Percentiles rank a stretch among this genome's conserved stretches.
These are phyloP conservation scores for Leptinotarsa rubiginosa DNA, from an alignment of 2,888 invertebrate species.

Conservation along the genomic window DNA sequence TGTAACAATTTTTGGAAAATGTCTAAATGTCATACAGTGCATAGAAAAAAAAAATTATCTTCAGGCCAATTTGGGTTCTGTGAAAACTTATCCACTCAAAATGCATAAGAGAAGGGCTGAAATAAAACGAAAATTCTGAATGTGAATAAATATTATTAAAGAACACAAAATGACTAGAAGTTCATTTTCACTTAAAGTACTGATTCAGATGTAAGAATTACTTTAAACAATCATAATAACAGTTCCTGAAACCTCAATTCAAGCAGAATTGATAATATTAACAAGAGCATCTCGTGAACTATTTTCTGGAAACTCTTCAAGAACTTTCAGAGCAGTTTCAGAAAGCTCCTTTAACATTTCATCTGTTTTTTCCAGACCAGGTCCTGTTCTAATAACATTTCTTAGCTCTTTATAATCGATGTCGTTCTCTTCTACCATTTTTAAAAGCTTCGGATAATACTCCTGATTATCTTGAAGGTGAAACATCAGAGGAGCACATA, in stretches of 20 bases:
- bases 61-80: too few species aligned
- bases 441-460: slow-evolving; percentile 75
- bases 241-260: slow-evolving; percentile 13
- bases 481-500: slow-evolving; percentile 85
- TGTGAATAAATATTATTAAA: background rate
- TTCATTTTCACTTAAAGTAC: too few species aligned
- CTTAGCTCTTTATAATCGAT: slow-evolving; percentile 71
- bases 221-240: too few species aligned
- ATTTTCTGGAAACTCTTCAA: slow-evolving; percentile 79
- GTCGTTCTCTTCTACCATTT: slow-evolving; percentile 71
- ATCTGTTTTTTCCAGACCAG: slow-evolving; percentile 79
- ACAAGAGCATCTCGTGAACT: slow-evolving; percentile 84
- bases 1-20: too few species aligned
- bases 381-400: slow-evolving; percentile 67
- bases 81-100: too few species aligned
- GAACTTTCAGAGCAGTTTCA: slow-evolving; percentile 76
- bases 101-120: too few species aligned
- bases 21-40: too few species aligned
- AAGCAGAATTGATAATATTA: slow-evolving; percentile 80
- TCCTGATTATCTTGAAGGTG: slow-evolving; percentile 79
- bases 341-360: slow-evolving; percentile 79
- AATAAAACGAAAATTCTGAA: too few species aligned
- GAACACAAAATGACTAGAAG: background rate
- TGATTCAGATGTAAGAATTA: too few species aligned
- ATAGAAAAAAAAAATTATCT: too few species aligned